Conservation (phyloP, 1,140 invertebrate species). For the Aphaenogaster ashmeadi region DNA sequence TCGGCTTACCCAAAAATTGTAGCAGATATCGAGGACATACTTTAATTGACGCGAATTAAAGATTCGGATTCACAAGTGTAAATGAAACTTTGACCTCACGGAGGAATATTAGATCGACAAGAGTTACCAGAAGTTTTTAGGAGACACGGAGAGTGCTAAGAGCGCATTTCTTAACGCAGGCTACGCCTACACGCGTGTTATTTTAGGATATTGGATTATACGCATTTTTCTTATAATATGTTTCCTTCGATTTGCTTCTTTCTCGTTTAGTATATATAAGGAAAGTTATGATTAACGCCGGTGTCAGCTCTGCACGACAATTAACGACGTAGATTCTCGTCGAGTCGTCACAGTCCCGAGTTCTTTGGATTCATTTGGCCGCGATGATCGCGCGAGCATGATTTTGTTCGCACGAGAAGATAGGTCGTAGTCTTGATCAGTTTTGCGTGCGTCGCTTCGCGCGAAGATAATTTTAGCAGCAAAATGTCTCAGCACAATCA, state of each 20-base stretch:
- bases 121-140: constrained; percentile 1
- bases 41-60: not conserved
- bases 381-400: constrained; percentile 1
- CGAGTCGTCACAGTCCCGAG: not conserved
- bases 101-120: not conserved
- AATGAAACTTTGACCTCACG: not conserved
- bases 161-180: not conserved
- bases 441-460: not conserved
- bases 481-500: not conserved
- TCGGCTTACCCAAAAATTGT: not conserved
- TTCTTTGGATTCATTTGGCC: not conserved
- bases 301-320: constrained; percentile 16
- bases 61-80: not conserved
- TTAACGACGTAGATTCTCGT: not conserved
- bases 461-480: not conserved
- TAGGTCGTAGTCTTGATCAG: constrained; percentile 3
- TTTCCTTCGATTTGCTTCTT: constrained; percentile 53
- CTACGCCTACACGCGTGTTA: constrained; percentile 10
- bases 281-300: constrained; percentile 21
- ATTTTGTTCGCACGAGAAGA: not conserved
- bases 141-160: constrained; percentile 20
- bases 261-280: constrained; percentile 23
- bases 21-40: not conserved
- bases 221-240: constrained; percentile 42
- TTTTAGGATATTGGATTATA: constrained; percentile 59